A percentile compares a stretch with the other conserved stretches of the same genome.
Evolutionary conservation across 1,140 invertebrate species (phyloP).

Genomic region (Idris sp.): DNA sequence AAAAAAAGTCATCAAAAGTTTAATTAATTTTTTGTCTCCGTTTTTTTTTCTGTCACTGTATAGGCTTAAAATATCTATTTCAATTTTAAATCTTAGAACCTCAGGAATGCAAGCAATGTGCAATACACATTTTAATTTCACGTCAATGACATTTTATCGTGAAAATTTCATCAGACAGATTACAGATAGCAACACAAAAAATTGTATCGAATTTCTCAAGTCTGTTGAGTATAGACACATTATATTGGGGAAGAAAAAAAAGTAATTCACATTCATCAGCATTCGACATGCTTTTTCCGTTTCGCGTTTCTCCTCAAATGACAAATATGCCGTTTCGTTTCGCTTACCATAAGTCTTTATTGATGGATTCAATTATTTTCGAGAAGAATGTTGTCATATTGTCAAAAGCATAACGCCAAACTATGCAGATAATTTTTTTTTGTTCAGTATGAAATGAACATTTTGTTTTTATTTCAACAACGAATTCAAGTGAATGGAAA

Average conservation of each 20-base stretch:
- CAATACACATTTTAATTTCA: constrained; percentile 42
- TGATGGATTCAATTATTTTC: constrained; percentile 34
- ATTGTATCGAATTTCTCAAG: constrained; percentile 40
- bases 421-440: constrained; percentile 2
- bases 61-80: too few species aligned
- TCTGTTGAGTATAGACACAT: constrained; percentile 16
- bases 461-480: constrained; percentile 4
- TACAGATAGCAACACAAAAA: constrained; percentile 48
- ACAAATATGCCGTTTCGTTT: constrained; percentile 25
- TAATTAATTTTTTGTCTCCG: too few species aligned
- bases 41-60: too few species aligned
- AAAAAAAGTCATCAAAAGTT: too few species aligned
- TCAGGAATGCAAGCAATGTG: constrained; percentile 31
- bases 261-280: constrained; percentile 31
- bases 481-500: neutral
- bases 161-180: constrained; percentile 23
- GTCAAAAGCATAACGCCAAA: constrained; percentile 5
- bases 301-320: constrained; percentile 9
- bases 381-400: constrained; percentile 17
- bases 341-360: constrained; percentile 29
- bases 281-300: constrained; percentile 2
- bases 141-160: constrained; percentile 44
- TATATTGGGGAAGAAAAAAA: constrained; percentile 35
- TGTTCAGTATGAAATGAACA: neutral
- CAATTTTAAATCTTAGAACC: constrained; percentile 30